Evolutionary conservation across 92 coral and sea anemone species (phyloP).

Genomic region (Phymanthus crucifer): DNA sequence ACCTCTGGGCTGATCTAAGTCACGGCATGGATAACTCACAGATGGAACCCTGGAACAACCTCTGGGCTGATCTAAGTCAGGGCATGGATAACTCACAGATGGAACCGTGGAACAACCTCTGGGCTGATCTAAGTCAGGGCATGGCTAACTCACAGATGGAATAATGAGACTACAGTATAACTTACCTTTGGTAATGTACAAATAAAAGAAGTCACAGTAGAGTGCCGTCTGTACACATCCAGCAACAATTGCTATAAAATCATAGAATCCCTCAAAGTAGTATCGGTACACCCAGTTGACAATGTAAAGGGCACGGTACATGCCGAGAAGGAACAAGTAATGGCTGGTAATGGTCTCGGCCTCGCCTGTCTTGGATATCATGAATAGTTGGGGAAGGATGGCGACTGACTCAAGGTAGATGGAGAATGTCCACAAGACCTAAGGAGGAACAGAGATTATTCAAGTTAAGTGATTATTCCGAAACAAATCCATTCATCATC

Average conservation of each 20-base stretch:
- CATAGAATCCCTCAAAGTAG: slow-evolving; percentile 98
- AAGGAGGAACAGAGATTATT: neutral
- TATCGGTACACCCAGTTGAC: slow-evolving; percentile 97
- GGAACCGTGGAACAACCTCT: no score
- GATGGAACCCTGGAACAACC: no score
- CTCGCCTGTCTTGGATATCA: slow-evolving; percentile 99
- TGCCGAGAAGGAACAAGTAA: slow-evolving; percentile 94
- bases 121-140: no score
- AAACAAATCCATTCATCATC: neutral
- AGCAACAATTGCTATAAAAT: slow-evolving; percentile 98
- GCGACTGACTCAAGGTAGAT: slow-evolving; percentile 99
- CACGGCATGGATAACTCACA: no score
- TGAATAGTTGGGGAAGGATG: slow-evolving; percentile 97
- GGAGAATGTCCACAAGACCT: slow-evolving; percentile 99
- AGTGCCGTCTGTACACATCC: slow-evolving; percentile 99
- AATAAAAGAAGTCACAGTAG: slow-evolving; percentile 98
- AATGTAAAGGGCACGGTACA: slow-evolving; percentile 97
- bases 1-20: no score
- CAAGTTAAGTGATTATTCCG: neutral
- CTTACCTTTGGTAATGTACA: slow-evolving; percentile 98
- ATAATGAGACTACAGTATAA: no score
- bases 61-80: no score
- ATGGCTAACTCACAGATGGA: no score
- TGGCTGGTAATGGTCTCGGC: slow-evolving; percentile 99
- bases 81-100: no score